Percentiles rank a stretch among this genome's conserved stretches.
phyloP scores from a whole-genome alignment of 2,888 invertebrate species.

The Eupithecia subumbrata region DNA sequence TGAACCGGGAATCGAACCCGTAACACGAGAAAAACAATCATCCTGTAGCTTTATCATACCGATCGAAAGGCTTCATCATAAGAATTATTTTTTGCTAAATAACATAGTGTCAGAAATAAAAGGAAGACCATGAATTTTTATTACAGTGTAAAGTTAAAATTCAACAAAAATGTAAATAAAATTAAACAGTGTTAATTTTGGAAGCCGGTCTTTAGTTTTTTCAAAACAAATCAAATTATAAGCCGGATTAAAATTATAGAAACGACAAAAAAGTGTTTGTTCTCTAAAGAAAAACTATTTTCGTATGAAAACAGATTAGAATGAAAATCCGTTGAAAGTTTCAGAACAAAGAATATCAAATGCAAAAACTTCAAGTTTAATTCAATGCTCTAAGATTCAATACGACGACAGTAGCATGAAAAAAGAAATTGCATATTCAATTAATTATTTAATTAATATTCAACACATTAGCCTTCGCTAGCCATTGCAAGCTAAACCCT shows the following conservation, averaged over 20 bases:
- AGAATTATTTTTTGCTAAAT: too few relatives aligned
- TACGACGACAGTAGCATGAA: neutral
- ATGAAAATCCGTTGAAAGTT: neutral
- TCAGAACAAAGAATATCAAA: neutral
- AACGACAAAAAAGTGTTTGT: neutral
- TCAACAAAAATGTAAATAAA: too few relatives aligned
- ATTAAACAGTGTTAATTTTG: too few relatives aligned
- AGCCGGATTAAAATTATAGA: neutral
- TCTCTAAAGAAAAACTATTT: neutral
- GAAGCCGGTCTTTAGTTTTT: too few relatives aligned
- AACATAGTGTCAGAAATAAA: too few relatives aligned
- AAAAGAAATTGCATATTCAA: neutral
- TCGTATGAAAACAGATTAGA: neutral
- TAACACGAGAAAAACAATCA: too few relatives aligned
- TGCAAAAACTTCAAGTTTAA: neutral
- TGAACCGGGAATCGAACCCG: too few relatives aligned
- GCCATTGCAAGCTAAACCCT: neutral
- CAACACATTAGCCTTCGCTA: neutral
- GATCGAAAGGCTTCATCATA: too few relatives aligned
- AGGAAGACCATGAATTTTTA: too few relatives aligned
- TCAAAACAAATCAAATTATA: neutral
- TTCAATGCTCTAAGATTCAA: too few relatives aligned
- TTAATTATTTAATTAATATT: neutral
- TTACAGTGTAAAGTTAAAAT: too few relatives aligned
- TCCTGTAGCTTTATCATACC: too few relatives aligned